A percentile compares a stretch with the other conserved stretches of the same genome.
Evolutionary conservation across 2,113 vertebrate species (phyloP).

Genomic region (Lepus timidus): DNA sequence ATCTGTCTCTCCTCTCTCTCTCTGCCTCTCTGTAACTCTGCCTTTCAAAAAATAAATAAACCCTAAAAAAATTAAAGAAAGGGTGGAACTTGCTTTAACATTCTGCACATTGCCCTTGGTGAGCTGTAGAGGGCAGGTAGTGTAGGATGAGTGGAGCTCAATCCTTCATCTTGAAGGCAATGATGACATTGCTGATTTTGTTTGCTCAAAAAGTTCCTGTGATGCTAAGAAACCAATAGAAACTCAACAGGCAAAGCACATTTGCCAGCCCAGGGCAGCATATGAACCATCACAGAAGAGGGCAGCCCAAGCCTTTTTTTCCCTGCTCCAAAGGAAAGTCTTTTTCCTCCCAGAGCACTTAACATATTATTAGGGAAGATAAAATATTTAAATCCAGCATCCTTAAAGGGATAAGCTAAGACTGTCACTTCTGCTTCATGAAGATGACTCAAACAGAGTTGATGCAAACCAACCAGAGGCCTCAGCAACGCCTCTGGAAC

Average conservation of each 20-base stretch:
- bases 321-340: neutral
- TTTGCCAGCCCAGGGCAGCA: neutral
- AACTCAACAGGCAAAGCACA: neutral
- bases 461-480: neutral
- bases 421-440: conserved; percentile 60
- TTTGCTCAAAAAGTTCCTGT: neutral
- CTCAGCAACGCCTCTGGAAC: neutral
- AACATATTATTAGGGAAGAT: conserved; percentile 43
- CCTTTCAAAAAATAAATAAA: too few species aligned
- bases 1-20: too few species aligned
- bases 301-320: neutral
- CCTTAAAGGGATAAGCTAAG: conserved; percentile 30
- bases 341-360: neutral
- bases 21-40: too few species aligned
- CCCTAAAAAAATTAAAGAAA: neutral
- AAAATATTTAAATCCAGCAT: conserved; percentile 56
- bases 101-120: neutral
- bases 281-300: neutral
- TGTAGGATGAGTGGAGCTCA: neutral
- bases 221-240: neutral
- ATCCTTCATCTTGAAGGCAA: conserved; percentile 1
- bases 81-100: neutral
- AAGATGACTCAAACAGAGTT: conserved; percentile 31
- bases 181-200: neutral
- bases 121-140: too few species aligned